Base-by-base conservation (phyloP, 2,113 vertebrate species). In the Paraplagusia blochii region DNA sequence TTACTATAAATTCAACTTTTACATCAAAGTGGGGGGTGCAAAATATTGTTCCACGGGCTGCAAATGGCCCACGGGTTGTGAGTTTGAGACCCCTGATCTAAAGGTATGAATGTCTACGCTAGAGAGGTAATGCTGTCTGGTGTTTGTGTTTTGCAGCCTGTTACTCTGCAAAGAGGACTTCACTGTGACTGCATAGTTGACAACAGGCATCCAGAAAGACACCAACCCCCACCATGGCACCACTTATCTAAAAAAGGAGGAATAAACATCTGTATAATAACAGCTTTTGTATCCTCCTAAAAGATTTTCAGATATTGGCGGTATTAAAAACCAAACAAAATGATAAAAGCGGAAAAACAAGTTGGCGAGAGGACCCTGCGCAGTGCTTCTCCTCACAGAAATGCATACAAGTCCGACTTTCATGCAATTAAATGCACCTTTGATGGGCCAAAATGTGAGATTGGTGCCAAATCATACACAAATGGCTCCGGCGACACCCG, bases 361-460 rank as follows among this genome's bases (percentile, higher is more conserved):
- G 92, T 89, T 40, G 92, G 90, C 13, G 94, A 96, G 63, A 90
- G 94, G 81, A 93, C 83, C 69, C 88, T 95, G 48, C 84, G 94
- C 87, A 95, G 94, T 53, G 93, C 94, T 53, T 96, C 94, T 70
- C 94, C 94, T 2, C 94, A 96, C 73, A 90, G 94, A 86, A 96
- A 95, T 58, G 87, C 94, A 1, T 96, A 95, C 85, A 96, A 94
- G 82, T 90, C 94, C 0, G 94, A 96, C 83, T 95, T 96, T 69
- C 94, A 96, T 66, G 89, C 94, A 54, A 94, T 96, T 74, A 96
- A 95, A 69, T 94, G 94, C 80, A 86, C 93, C 58, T 96, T 96
- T 79, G 94, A 96, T 83, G 91, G 93, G 9, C 15, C 91, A 19
- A 94, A 92, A 77, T 61, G 84, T 55, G 85, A 92, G 22, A 88